A percentile compares a stretch with the other conserved stretches of the same genome.
Conservation (phyloP, 2,113 vertebrate genomes). For the Perca fluviatilis region DNA sequence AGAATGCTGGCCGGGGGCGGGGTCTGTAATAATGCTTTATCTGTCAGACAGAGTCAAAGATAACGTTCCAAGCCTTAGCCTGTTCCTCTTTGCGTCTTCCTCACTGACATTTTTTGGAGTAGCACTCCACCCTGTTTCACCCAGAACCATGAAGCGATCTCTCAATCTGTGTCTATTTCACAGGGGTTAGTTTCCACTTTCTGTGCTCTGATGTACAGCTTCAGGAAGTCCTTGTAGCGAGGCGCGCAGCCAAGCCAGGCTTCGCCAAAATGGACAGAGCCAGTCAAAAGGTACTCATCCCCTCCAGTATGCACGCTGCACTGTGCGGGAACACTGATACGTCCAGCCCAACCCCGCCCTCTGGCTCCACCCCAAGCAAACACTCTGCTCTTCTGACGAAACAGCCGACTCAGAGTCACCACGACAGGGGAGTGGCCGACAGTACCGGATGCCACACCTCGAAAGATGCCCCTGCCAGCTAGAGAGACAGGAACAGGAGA, state of each 20-base stretch:
- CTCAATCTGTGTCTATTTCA: conserved; percentile 87
- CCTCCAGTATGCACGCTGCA: conserved; percentile 86
- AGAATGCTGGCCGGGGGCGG: neutral
- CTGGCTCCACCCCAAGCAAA: conserved; percentile 83
- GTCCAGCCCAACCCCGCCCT: conserved; percentile 87
- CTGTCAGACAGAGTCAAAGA: neutral
- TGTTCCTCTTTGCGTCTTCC: neutral
- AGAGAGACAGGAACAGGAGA: conserved; percentile 11
- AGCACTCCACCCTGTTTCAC: neutral
- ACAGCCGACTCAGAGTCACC: conserved; percentile 86
- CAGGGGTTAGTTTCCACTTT: conserved; percentile 90
- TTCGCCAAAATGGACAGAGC: conserved; percentile 93
- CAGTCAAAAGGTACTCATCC: conserved; percentile 92
- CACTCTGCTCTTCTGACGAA: conserved; percentile 91
- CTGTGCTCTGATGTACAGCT: conserved; percentile 88
- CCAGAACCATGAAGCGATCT: neutral
- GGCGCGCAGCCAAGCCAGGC: conserved; percentile 92
- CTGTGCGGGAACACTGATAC: conserved; percentile 82
- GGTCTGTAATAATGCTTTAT: neutral
- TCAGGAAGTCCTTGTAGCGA: conserved; percentile 91
- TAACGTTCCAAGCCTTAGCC: neutral
- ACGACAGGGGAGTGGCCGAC: conserved; percentile 72
- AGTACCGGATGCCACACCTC: conserved; percentile 65
- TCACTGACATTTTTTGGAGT: neutral
- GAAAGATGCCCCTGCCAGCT: conserved; percentile 91